Evolutionary conservation across 2,888 invertebrate genomes (phyloP), one percentile per base, ranked within the genome.

Genomic region (Parthenolecanium corni): DNA sequence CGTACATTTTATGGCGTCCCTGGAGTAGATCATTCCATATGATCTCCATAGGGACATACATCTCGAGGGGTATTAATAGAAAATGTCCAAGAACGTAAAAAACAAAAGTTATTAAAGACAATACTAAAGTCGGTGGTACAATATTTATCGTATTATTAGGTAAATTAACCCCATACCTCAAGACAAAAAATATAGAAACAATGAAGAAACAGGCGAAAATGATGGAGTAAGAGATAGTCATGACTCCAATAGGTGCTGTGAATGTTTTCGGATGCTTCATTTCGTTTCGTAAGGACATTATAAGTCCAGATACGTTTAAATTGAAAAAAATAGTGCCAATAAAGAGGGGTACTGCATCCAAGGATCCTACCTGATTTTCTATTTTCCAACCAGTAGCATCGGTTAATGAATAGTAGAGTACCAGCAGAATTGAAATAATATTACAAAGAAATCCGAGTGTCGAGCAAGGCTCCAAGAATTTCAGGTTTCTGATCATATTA

Each of bases 291-390:
- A 96, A 73, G 0, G 96, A 93, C 71, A 94, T 78, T 31, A 49
- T 6, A 14, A 88, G 86, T 54, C 87, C 88, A 67, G 95, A 93
- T 61, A 94, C 94, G 78, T 97, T 96, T 68, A 96, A 81, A 0
- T 96, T 91, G 73, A 94, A 97, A 56, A 97, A 79, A 0, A 93
- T 94, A 0, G 94, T 95, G 42, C 96, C 95, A 72, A 97, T 93
- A 77, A 90, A 97, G 1, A 96, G 77, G 0, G 96, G 95, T 70
- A 91, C 85, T 61, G 83, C 79, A 31, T 77, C 74, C 1, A 84
- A 71, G 11, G 80, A 75, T 0, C 86, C 88, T 57, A 84, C 31
- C 31, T n/a, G n/a, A n/a, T n/a, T n/a, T n/a, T n/a, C n/a, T 47
- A 81, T 80, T 12, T 80, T 79, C 1, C 85, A 76, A 0, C 80